Evolutionary conservation across 2,888 invertebrate species (phyloP).

Genomic region (Sepiola atlantica): DNA sequence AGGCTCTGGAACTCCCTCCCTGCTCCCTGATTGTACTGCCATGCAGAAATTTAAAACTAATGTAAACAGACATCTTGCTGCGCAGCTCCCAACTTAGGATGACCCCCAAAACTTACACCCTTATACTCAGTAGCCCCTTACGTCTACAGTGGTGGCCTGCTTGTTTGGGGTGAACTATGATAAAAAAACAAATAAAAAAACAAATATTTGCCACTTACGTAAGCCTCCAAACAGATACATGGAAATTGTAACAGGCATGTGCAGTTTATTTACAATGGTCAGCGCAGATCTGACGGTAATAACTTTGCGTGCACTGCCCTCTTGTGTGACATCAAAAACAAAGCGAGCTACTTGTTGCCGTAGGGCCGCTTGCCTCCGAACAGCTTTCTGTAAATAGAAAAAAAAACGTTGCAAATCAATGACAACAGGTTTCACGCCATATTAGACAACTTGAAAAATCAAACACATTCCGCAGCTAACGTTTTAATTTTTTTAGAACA

Average conservation of each 20-base stretch:
- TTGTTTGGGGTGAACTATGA: no score
- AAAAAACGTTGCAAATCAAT: neutral
- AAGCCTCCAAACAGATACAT: slow-evolving; percentile 77
- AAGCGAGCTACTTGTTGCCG: slow-evolving; percentile 79
- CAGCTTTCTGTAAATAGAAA: neutral
- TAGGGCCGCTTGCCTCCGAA: neutral
- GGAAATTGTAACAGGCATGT: slow-evolving; percentile 78
- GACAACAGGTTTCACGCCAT: neutral
- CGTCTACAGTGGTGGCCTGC: no score
- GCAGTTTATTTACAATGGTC: slow-evolving; percentile 81
- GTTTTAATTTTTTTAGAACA: neutral
- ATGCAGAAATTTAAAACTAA: no score
- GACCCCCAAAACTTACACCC: no score
- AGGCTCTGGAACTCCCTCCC: no score
- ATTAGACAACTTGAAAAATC: neutral
- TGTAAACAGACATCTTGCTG: no score
- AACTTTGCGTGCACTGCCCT: slow-evolving; percentile 94
- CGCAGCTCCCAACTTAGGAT: no score
- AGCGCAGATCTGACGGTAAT: slow-evolving; percentile 94
- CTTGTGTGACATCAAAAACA: slow-evolving; percentile 91
- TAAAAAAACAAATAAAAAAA: neutral
- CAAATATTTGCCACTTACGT: slow-evolving; percentile 54
- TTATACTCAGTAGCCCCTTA: no score
- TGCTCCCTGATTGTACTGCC: no score
- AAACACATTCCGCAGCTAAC: neutral